Conservation (phyloP, 2,113 vertebrate genomes). For the Cyanoderma ruficeps region DNA sequence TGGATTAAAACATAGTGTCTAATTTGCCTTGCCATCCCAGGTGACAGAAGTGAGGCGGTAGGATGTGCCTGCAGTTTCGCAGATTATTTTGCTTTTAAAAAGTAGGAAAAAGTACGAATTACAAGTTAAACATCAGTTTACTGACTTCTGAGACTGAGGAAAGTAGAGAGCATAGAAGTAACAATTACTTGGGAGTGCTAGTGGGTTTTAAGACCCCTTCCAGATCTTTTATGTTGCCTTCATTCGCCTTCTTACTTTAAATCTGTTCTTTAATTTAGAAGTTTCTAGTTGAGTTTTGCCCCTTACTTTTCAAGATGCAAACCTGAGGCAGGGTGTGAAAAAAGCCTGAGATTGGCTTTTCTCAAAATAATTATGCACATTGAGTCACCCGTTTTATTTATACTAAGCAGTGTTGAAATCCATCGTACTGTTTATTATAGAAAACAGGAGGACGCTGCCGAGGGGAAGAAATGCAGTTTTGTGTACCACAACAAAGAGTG, state of each 20-base stretch:
- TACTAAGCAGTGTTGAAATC: slow-evolving; percentile 4
- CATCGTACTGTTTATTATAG: background rate
- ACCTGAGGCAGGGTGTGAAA: background rate
- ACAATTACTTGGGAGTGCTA: background rate
- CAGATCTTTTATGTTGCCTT: background rate
- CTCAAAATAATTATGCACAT: background rate
- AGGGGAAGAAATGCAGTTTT: background rate
- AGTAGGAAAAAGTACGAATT: background rate
- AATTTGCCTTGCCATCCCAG: slow-evolving; percentile 21
- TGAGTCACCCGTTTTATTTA: slow-evolving; percentile 24
- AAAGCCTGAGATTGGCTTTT: background rate
- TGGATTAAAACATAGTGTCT: background rate
- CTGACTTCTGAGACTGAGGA: background rate
- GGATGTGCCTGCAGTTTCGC: background rate
- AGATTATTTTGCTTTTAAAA: background rate
- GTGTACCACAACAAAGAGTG: slow-evolving; percentile 40
- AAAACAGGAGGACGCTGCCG: background rate
- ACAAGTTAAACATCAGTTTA: slow-evolving; percentile 18
- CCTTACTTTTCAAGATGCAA: background rate
- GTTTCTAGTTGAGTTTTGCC: background rate
- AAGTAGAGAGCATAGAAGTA: background rate
- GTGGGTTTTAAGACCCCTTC: background rate
- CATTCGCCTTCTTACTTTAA: background rate
- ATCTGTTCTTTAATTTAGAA: background rate
- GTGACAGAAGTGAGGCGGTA: background rate